Percentiles rank a stretch among this genome's conserved stretches.
Evolutionary conservation across 2,888 invertebrate genomes (phyloP).

Genomic region (Flexamia atlantica): DNA sequence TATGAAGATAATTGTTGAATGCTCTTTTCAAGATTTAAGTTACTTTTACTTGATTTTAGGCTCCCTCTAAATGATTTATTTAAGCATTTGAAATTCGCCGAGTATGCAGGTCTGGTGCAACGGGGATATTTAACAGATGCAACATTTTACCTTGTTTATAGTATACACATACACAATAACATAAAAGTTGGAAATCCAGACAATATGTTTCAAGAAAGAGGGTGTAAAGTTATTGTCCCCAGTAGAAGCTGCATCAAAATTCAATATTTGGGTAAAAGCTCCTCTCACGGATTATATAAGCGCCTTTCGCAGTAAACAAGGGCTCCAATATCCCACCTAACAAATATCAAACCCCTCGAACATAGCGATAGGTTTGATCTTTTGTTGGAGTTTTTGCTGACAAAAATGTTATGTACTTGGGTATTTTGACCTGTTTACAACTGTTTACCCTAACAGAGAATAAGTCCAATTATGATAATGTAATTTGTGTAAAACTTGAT

Average conservation of each 20-base stretch:
- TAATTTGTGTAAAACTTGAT: too few species aligned
- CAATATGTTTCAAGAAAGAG: slow-evolving; percentile 1
- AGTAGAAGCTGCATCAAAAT: slow-evolving; percentile 15
- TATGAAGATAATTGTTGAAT: too few species aligned
- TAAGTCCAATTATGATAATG: too few species aligned
- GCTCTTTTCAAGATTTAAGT: too few species aligned
- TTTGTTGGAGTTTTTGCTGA: background rate
- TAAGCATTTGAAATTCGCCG: too few species aligned
- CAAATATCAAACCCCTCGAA: slow-evolving; percentile 19
- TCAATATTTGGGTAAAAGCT: slow-evolving; percentile 35
- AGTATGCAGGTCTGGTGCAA: too few species aligned
- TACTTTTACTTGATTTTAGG: too few species aligned
- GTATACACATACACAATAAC: too few species aligned
- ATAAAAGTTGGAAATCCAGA: background rate
- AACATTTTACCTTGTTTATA: too few species aligned
- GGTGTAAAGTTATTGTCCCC: background rate
- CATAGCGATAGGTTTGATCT: background rate
- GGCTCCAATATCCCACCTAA: slow-evolving; percentile 27
- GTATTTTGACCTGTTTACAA: background rate
- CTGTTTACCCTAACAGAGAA: too few species aligned
- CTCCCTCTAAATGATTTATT: too few species aligned
- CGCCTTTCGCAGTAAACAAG: background rate
- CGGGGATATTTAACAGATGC: too few species aligned
- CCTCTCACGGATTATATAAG: slow-evolving; percentile 6
- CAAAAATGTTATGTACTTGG: background rate